Conservation (phyloP, 2,113 vertebrate species). For the Numenius arquata region DNA sequence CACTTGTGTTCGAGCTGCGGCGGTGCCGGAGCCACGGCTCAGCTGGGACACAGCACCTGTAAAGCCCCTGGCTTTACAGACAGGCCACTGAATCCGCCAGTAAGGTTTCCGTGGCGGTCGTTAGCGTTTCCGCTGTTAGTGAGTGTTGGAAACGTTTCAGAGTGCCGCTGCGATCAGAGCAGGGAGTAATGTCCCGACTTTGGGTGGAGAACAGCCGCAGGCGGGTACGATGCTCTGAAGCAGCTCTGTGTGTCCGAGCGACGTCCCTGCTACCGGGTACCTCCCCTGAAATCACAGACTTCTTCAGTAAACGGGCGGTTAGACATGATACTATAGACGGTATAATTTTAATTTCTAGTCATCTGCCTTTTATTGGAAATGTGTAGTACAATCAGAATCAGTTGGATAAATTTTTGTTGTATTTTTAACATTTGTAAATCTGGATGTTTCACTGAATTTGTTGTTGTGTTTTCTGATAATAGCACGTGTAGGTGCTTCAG, state of each 20-base stretch:
- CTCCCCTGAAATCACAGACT: not conserved
- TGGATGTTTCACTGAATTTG: no score
- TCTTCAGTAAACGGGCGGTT: not conserved
- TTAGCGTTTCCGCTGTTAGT: not conserved
- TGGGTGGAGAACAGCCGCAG: not conserved
- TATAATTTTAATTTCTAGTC: not conserved
- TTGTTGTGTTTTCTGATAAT: not conserved
- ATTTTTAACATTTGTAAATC: not conserved
- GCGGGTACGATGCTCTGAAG: not conserved
- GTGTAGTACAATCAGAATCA: not conserved
- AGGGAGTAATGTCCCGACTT: accelerated
- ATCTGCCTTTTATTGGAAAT: not conserved
- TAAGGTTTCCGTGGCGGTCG: accelerated
- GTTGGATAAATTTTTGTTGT: not conserved
- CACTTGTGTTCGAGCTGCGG: not conserved
- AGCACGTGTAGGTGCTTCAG: not conserved
- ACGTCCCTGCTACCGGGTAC: accelerated
- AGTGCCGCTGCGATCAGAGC: not conserved
- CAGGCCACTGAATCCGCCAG: not conserved
- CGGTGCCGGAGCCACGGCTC: accelerated
- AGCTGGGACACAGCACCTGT: accelerated
- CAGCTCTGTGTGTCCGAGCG: not conserved
- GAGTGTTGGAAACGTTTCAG: not conserved
- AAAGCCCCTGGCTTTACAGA: accelerated
- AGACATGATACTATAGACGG: not conserved